Evolutionary conservation across 1,140 invertebrate genomes (phyloP), one percentile per base, ranked within the genome.

Genomic region (Megathymus violae): DNA sequence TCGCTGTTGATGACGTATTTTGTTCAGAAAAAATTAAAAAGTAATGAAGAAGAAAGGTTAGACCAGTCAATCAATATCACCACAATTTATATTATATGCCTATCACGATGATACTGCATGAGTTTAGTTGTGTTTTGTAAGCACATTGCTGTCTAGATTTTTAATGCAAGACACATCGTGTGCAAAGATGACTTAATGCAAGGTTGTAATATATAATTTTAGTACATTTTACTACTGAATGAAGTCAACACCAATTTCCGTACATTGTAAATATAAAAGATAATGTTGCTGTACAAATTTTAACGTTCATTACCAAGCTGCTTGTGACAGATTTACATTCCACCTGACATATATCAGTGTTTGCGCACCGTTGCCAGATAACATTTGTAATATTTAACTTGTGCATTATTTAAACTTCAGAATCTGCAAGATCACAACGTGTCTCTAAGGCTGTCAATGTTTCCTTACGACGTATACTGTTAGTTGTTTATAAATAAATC

Each of bases 171-270:
- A 9, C 27, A 31, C 4, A 47, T 47, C 41, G 19, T 46, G 17
- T 38, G 44, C 16, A 47, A 34, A 25, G 46, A 58, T 63, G 65
- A 63, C 58, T 68, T 62, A 62, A 68, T 59, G 41, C 60, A 25
- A 47, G 19, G 16, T 3, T 47, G 44, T 25, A 47, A 47, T n/a
- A 61, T 68, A 60, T 76, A 71, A 76, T 70, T 76, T 66, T 71
- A 64, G 68, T 34, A 31, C 48, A 69, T 64, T 60, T 61, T 71
- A 47, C 17, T 64, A 59, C 46, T 34, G 52, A 65, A 16, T 75
- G 72, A 75, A 67, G 69, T 75, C 66, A 75, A 59, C 59, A 10
- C 19, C 31, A 34, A 60, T 64, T 67, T 63, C 64, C 64, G 58
- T 46, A 64, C 50, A 47, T 40, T 62, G 63, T 71, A 69, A 67